Percentiles rank a stretch among this genome's conserved stretches.
phyloP scores from a whole-genome alignment of 2,113 vertebrate genomes.

The Etheostoma cragini region DNA sequence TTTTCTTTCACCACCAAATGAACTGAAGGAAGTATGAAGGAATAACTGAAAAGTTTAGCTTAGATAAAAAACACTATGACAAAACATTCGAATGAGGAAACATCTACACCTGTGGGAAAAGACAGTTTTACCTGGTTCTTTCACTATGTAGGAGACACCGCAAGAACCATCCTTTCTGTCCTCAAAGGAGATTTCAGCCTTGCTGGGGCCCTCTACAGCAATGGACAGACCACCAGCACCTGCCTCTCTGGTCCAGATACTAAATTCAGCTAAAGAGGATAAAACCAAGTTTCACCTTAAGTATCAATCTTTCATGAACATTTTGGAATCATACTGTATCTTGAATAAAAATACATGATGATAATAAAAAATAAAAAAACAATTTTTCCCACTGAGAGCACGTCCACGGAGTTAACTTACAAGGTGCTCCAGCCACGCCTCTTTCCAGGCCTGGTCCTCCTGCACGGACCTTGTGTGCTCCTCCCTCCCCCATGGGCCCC shows the following conservation, averaged over 20 bases:
- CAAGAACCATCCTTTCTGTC: constrained; percentile 95
- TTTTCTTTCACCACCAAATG: constrained; percentile 53
- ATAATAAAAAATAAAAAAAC: not conserved
- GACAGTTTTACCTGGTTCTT: constrained; percentile 88
- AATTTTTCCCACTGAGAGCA: not conserved
- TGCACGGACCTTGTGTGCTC: constrained; percentile 91
- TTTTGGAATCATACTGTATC: not conserved
- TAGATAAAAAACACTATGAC: not conserved
- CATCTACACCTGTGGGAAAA: not conserved
- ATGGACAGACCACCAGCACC: constrained; percentile 94
- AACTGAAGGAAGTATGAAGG: constrained; percentile 22
- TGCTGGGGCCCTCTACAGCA: constrained; percentile 93
- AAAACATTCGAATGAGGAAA: constrained; percentile 10
- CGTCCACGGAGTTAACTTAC: constrained; percentile 75
- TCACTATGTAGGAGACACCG: constrained; percentile 92
- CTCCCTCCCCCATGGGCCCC: constrained; percentile 91
- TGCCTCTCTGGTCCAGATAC: constrained; percentile 95
- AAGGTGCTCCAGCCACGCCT: constrained; percentile 89
- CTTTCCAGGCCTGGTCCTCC: constrained; percentile 91
- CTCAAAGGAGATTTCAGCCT: constrained; percentile 94
- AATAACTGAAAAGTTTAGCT: constrained; percentile 19
- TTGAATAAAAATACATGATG: not conserved
- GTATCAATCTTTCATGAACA: not conserved
- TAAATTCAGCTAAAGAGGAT: constrained; percentile 87
- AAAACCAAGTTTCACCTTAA: not conserved